Base-by-base conservation (phyloP, 2,113 vertebrate species). In the Seriola rivoliana region DNA sequence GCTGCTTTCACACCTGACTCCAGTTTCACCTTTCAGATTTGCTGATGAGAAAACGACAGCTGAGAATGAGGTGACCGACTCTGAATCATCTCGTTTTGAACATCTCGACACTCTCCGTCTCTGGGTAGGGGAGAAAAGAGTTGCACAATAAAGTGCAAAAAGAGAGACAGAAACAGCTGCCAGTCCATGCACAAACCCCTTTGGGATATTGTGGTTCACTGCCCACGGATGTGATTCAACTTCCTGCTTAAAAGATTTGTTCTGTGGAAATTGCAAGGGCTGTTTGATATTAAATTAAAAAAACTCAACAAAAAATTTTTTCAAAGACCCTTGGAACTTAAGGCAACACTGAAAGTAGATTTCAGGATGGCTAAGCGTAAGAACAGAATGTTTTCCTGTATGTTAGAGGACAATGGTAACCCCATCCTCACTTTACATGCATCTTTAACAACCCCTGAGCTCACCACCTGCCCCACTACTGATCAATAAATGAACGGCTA, bases 91-190 rank as follows among this genome's bases (percentile, higher is more conserved):
- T 46, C 0, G 32, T 78, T 86, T 87, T 87, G 67, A 85, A 80
- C 69, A 82, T 82, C 69, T 86, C 64, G 48, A 36, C 52, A 78
- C 23, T 71, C 25, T 68, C 75, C 42, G 34, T 57, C 52, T 38
- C 19, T 21, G 44, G 52, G 46, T 66, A 79, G n/a, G 4, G 4
- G 14, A 66, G 29, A 58, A 58, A 75, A 42, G 40, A 42, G 21
- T 40, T 54, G 60, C 29, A 70, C 0, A 52, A 65, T 42, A 80
- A 89, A 76, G 57, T 23, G 59, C 52, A 66, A 81, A 80, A 54
- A 69, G 80, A 89, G 71, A 46, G 85, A 88, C 85, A 85, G 86
- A 92, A 86, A 84, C 93, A 94, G 92, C 92, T 93, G 93, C 81
- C 81, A 77, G 73, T 66, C 46, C 48, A 23, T 16, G 62, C 25